Evolutionary conservation across 1,140 invertebrate genomes (phyloP).

Genomic region (Halesus radiatus): DNA sequence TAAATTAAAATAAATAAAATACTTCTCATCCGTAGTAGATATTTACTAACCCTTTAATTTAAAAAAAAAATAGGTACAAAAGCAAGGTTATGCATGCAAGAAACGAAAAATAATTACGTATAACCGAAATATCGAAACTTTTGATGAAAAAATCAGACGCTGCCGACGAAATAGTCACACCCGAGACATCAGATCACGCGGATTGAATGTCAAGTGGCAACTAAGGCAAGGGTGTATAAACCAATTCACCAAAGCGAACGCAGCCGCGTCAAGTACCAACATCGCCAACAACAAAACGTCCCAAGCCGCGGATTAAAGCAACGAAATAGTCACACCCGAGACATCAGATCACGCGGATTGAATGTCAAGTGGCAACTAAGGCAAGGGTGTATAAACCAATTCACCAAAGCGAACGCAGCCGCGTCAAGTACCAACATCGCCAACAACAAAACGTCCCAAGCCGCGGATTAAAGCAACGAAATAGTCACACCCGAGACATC

Average conservation of each 20-base stretch:
- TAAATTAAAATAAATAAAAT: too few species aligned
- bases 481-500: neutral
- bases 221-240: too few species aligned
- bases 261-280: neutral
- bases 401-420: neutral
- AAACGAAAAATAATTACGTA: too few species aligned
- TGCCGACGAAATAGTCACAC: neutral
- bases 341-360: neutral
- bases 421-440: neutral
- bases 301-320: neutral
- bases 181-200: neutral
- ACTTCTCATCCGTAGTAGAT: too few species aligned
- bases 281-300: neutral
- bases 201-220: constrained; percentile 1
- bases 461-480: neutral
- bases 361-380: neutral
- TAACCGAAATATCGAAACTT: too few species aligned
- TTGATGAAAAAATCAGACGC: too few species aligned
- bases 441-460: neutral
- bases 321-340: neutral
- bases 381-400: too few species aligned
- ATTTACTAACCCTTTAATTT: too few species aligned
- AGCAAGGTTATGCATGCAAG: too few species aligned
- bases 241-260: neutral
- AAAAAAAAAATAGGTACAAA: too few species aligned